phyloP scores from a whole-genome alignment of 2,113 vertebrate species.

The Motacilla alba region DNA sequence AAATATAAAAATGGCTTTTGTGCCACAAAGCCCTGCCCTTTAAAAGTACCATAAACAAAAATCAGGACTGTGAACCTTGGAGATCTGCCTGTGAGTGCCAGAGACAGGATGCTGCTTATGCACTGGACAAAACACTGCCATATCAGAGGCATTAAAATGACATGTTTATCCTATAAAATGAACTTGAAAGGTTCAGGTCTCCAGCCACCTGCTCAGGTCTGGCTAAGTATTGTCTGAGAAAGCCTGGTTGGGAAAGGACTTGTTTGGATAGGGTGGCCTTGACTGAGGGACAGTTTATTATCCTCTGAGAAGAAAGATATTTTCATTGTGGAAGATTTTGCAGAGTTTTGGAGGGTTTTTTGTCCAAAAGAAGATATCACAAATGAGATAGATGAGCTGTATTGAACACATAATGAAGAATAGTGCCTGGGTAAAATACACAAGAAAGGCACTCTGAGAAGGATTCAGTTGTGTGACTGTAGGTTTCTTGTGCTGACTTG shows the following conservation, averaged over 20 bases:
- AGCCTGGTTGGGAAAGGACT: neutral
- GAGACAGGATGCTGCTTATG: neutral
- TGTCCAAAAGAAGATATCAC: neutral
- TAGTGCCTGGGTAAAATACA: neutral
- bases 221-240: neutral
- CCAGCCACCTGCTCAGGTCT: neutral
- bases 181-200: neutral
- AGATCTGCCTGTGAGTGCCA: neutral
- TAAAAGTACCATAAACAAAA: neutral
- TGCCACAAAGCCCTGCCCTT: neutral
- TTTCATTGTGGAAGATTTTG: neutral
- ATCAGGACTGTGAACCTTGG: neutral
- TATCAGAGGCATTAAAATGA: neutral
- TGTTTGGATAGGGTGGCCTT: neutral
- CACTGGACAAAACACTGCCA: neutral
- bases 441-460: neutral
- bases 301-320: neutral
- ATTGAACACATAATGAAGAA: neutral
- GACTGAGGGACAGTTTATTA: neutral
- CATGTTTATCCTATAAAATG: neutral
- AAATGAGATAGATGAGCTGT: neutral
- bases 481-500: neutral
- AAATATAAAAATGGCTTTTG: neutral
- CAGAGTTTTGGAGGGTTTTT: neutral
- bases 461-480: neutral